phyloP scores from a whole-genome alignment of 2,888 invertebrate genomes.

The Agonum fuliginosum region DNA sequence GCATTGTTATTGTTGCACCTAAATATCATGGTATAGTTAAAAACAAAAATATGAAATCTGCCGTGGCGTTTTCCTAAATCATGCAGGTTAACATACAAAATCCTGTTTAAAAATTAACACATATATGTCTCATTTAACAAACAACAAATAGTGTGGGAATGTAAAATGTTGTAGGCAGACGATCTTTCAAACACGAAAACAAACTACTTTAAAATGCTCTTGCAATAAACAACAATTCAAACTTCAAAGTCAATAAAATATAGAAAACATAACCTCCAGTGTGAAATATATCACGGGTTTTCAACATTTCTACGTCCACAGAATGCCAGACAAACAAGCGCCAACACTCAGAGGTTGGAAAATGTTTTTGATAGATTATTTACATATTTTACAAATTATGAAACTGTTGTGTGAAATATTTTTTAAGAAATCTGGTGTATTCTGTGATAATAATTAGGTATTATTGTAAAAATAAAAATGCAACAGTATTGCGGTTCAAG shows the following conservation, averaged over 20 bases:
- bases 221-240: conserved; percentile 33
- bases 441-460: no score
- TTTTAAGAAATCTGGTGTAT: no score
- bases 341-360: conserved; percentile 11
- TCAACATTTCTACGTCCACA: conserved; percentile 10
- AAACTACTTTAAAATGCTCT: conserved; percentile 22
- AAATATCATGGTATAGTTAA: no score
- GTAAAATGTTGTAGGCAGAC: conserved; percentile 21
- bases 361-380: no score
- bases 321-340: conserved; percentile 21
- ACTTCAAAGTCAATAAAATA: conserved; percentile 27
- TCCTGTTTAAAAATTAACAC: conserved; percentile 33
- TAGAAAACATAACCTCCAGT: conserved; percentile 21
- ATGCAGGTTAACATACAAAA: conserved; percentile 3
- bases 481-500: no score
- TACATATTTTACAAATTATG: no score
- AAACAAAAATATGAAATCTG: no score
- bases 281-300: conserved; percentile 22
- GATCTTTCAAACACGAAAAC: conserved; percentile 33
- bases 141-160: conserved; percentile 19
- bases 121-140: conserved; percentile 29
- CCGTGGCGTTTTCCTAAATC: conserved; percentile 2
- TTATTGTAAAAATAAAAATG: background rate
- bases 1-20: no score
- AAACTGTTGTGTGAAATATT: no score